Percentiles rank a stretch among this genome's conserved stretches.
Conservation (phyloP, 2,113 vertebrate genomes). For the Ceyx margarethae region DNA sequence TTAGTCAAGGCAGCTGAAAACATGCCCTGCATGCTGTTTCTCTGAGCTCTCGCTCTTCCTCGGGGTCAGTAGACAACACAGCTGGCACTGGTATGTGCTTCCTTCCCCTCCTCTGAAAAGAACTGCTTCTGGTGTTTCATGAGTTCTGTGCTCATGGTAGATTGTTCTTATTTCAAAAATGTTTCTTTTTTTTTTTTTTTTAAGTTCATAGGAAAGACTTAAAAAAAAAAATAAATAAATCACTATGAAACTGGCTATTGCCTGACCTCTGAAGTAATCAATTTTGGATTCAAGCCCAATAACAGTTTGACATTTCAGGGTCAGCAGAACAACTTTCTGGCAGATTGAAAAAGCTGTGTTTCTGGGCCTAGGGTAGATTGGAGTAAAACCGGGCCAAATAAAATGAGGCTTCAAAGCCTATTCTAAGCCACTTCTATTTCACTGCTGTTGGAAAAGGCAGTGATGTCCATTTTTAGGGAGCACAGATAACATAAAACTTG, state of each 20-base stretch:
- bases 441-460: background rate
- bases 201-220: background rate
- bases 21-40: background rate
- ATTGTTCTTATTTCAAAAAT: background rate
- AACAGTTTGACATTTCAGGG: slow-evolving; percentile 71
- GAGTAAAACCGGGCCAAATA: slow-evolving; percentile 57
- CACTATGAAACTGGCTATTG: slow-evolving; percentile 32
- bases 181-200: background rate
- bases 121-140: background rate
- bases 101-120: background rate
- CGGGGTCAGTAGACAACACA: fast-evolving
- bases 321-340: slow-evolving; percentile 65
- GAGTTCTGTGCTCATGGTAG: background rate
- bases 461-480: background rate
- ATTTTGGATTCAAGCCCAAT: slow-evolving; percentile 56
- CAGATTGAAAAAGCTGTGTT: slow-evolving; percentile 67
- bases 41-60: background rate
- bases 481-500: background rate
- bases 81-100: fast-evolving
- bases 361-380: slow-evolving; percentile 47
- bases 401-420: slow-evolving; percentile 43
- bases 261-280: slow-evolving; percentile 68
- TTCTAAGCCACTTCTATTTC: slow-evolving; percentile 32
- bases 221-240: background rate
- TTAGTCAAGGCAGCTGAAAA: background rate